Conservation (phyloP, 2,113 vertebrate genomes). For the Microcebus tavaratra region DNA sequence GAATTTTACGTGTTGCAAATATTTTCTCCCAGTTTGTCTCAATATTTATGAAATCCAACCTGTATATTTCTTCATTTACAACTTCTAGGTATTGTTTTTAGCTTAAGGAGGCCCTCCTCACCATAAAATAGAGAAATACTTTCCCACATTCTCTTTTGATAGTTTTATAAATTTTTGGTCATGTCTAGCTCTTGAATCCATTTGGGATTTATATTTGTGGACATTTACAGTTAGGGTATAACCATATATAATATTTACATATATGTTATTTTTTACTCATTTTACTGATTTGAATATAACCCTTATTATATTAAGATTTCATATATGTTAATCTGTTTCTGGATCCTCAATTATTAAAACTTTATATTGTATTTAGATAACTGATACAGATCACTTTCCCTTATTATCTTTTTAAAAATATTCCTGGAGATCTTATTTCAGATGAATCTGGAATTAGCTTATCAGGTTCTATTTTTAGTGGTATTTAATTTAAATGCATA, state of each 20-base stretch:
- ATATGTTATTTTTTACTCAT: slow-evolving; percentile 5
- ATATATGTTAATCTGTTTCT: slow-evolving; percentile 23
- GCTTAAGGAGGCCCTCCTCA: neutral
- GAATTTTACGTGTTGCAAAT: neutral
- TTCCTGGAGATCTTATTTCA: slow-evolving; percentile 26
- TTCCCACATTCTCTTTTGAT: slow-evolving; percentile 22
- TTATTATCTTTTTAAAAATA: slow-evolving; percentile 40
- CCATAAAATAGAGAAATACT: neutral
- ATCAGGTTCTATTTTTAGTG: neutral
- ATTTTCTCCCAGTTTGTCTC: slow-evolving; percentile 23
- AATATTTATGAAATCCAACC: slow-evolving; percentile 15
- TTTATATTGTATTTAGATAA: slow-evolving; percentile 40
- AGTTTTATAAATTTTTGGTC: slow-evolving; percentile 10
- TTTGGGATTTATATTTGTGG: slow-evolving; percentile 9
- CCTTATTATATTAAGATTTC: slow-evolving; percentile 17
- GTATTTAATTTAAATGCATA: slow-evolving; percentile 34
- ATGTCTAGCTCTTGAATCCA: slow-evolving; percentile 19
- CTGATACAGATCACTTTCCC: neutral
- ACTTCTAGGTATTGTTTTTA: slow-evolving; percentile 28
- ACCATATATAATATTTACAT: neutral
- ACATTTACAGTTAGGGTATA: neutral
- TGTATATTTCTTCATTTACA: neutral
- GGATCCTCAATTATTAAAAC: slow-evolving; percentile 29
- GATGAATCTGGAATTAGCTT: slow-evolving; percentile 11
- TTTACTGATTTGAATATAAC: slow-evolving; percentile 41